Percentiles rank a stretch among this genome's conserved stretches.
phyloP scores from a whole-genome alignment of 1,140 invertebrate genomes.

The Olivierus martensii region DNA sequence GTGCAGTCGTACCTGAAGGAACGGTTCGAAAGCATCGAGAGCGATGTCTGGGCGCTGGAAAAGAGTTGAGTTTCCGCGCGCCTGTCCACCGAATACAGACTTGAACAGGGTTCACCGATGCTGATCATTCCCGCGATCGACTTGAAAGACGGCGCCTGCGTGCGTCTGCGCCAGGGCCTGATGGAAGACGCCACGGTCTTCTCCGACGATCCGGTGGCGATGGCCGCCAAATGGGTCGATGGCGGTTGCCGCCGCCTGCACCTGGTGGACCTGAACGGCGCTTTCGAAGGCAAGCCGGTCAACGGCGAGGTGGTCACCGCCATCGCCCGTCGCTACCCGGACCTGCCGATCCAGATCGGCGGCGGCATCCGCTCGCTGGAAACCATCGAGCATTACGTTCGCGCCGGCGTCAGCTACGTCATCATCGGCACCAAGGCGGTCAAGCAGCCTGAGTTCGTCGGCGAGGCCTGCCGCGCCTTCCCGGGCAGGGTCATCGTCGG shows the following conservation, averaged over 20 bases:
- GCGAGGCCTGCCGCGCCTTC: neutral
- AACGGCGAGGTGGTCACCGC: slow-evolving; percentile 11
- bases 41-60: too few relatives aligned
- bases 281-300: slow-evolving; percentile 2
- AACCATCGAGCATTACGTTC: neutral
- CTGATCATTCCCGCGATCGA: slow-evolving; percentile 3
- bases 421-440: slow-evolving; percentile 4
- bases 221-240: too few relatives aligned
- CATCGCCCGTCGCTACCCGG: slow-evolving; percentile 8
- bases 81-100: too few relatives aligned
- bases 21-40: too few relatives aligned
- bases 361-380: neutral
- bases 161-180: too few relatives aligned
- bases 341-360: slow-evolving; percentile 7
- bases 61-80: too few relatives aligned
- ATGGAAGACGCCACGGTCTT: too few relatives aligned
- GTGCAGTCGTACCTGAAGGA: too few relatives aligned
- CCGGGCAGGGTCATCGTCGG: neutral
- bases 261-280: too few relatives aligned
- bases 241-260: too few relatives aligned
- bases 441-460: slow-evolving; percentile 2
- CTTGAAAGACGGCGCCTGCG: neutral
- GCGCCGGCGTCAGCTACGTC: slow-evolving; percentile 6
- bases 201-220: too few relatives aligned
- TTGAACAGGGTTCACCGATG: too few relatives aligned